Base-by-base conservation (phyloP, 2,888 invertebrate genomes). In the Mimumesa dahlbomi region DNA sequence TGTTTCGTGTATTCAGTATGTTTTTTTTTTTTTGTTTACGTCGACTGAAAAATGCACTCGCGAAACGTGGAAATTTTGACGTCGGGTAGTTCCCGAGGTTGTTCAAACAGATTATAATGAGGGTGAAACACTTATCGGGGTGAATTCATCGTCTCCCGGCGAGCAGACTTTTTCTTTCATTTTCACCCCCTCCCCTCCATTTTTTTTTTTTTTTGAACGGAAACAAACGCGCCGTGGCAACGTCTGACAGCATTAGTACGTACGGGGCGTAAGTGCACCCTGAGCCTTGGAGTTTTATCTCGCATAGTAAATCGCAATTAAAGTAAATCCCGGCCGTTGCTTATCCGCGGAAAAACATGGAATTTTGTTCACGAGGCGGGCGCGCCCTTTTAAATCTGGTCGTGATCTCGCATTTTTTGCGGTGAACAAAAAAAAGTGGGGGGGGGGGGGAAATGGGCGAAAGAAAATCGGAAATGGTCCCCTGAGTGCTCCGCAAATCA, bases 271-370 rank as follows among this genome's bases (percentile, higher is more conserved):
- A 50, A 58, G 49, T 64, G 64, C 50, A 59, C 13, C 18, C 54
- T 42, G 58, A 56, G 62, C 57, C 45, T 25, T 13, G 49, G 42
- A 52, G 62, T 72, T 67, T 78, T 68, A 75, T 66, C 50, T 50
- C 54, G 67, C 67, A 66, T 68, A 71, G 68, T 71, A 68, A 73
- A 78, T 71, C 66, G 66, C 76, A 78, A 78, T 78, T 78, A 78
- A 78, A 78, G 52, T 74, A 71, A 71, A 78, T 78, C 71, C 64
- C 42, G 31, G 13, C 22, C 58, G 67, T 63, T 68, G 57, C 66
- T 71, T 62, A 59, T 68, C 57, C 40, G 9, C 36, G 43, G 48
- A 52, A 56, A 67, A 75, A 73, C 69, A 68, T 49, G 65, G 57
- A 75, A 77, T 75, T 61, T 68, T 67, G 61, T 65, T 62, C 52